phyloP scores from a whole-genome alignment of 2,888 invertebrate genomes.

The Athripsodes cinereus region DNA sequence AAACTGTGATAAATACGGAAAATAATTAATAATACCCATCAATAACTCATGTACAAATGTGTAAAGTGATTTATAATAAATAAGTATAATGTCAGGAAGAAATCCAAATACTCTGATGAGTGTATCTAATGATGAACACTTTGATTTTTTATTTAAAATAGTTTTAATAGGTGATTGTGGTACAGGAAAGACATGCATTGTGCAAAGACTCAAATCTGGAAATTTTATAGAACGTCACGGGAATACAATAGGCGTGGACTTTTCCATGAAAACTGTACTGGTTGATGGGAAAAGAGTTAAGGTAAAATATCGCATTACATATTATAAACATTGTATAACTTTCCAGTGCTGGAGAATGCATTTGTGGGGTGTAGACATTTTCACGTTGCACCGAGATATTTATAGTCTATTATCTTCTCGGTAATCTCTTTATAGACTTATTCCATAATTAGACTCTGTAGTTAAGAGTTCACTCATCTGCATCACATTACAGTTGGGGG shows the following conservation, averaged over 20 bases:
- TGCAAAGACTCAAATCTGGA: conserved; percentile 92
- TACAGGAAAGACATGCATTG: conserved; percentile 90
- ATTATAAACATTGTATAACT: not conserved
- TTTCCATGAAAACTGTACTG: conserved; percentile 95
- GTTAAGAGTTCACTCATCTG: not conserved
- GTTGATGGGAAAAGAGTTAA: conserved; percentile 94
- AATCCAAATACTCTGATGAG: conserved; percentile 73
- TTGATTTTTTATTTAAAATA: conserved; percentile 76
- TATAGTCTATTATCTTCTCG: not conserved
- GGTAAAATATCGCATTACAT: conserved; percentile 46
- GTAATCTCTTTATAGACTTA: not conserved
- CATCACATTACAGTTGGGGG: too few relatives aligned
- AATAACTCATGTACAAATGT: not conserved
- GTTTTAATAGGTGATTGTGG: conserved; percentile 90
- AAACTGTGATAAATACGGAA: not conserved
- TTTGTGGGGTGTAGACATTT: not conserved
- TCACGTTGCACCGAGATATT: not conserved
- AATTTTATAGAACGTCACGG: conserved; percentile 93
- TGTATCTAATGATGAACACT: conserved; percentile 52
- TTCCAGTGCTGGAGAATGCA: not conserved
- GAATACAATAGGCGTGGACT: conserved; percentile 96
- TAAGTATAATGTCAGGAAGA: conserved; percentile 58
- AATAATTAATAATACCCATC: not conserved
- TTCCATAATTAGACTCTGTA: not conserved
- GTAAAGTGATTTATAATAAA: not conserved